Base-by-base conservation (phyloP, 1,140 invertebrate genomes). In the Rhopalosiphum padi region DNA sequence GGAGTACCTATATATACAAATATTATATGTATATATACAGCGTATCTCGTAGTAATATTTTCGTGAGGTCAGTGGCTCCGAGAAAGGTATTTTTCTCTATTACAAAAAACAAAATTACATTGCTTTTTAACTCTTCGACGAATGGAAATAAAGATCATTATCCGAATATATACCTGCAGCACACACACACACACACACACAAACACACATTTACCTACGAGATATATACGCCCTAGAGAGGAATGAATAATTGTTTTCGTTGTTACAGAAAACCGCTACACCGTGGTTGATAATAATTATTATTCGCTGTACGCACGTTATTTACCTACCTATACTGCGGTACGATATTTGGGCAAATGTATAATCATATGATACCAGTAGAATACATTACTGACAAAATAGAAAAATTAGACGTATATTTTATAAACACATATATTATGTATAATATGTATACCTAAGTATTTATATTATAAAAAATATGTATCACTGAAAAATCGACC, bases 31-130 rank as follows among this genome's bases (percentile, higher is more conserved):
- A 30, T 60, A n/a, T 68, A 90, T 30, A 51, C 53, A 93, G 51
- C 91, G 41, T 91, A 51, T 91, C 15, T 91, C 60, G 53, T 87
- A 21, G 60, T 92, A 91, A n/a, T 91, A 51, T 91, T 91, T 93
- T 93, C 91, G 68, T 53, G 91, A 93, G 91, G 91, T 93, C 91
- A 93, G 91, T 93, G 91, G 91, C 91, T 85, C n/a, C 91, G 35
- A 91, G 90, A 82, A 82, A 77, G 55, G 68, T 77, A 91, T 91
- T 91, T 91, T 51, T 93, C 46, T 83, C 25, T 51, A 88, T 88
- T 88, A 88, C n/a, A 23, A 82, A 91, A 91, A 85, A 93, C 77
- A 37, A 93, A 93, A 93, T 93, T 93, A 93, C 77, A 53, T 51
- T 85, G 91, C 46, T 93, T 93, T 93, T 93, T 85, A 93, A 51